phyloP scores from a whole-genome alignment of 2,113 vertebrate species.

The Rhinopithecus roxellana region DNA sequence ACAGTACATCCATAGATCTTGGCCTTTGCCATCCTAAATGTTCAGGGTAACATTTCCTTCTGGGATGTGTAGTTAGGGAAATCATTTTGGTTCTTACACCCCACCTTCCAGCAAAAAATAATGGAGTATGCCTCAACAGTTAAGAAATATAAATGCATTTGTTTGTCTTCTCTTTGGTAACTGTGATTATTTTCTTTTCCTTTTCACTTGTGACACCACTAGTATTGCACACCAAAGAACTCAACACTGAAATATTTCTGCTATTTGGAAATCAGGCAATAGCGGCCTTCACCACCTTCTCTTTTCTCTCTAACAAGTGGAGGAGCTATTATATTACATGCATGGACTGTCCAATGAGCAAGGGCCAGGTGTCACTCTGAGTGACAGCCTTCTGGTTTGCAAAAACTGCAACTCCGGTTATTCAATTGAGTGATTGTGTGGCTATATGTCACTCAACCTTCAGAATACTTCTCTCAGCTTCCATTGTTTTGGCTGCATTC shows the following conservation, averaged over 20 bases:
- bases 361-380: slow-evolving; percentile 54
- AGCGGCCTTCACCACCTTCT: not conserved
- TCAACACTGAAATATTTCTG: not conserved
- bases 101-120: not conserved
- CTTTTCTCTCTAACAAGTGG: slow-evolving; percentile 38
- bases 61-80: not conserved
- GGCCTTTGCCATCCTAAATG: not conserved
- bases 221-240: not conserved
- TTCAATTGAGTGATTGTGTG: slow-evolving; percentile 37
- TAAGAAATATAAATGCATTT: not conserved
- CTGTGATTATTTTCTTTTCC: slow-evolving; percentile 26
- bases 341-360: slow-evolving; percentile 46
- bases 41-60: not conserved
- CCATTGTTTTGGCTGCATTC: slow-evolving; percentile 14
- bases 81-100: not conserved
- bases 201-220: not conserved
- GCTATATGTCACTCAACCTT: slow-evolving; percentile 20
- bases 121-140: not conserved
- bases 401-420: slow-evolving; percentile 25
- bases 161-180: not conserved
- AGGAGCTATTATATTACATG: slow-evolving; percentile 41
- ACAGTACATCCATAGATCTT: not conserved
- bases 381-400: slow-evolving; percentile 50
- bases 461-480: slow-evolving; percentile 3
- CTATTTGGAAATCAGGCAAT: slow-evolving; percentile 32